Evolutionary conservation across 2,797 vertebrate species (phyloP).

Genomic region (Crypturellus tataupa): DNA sequence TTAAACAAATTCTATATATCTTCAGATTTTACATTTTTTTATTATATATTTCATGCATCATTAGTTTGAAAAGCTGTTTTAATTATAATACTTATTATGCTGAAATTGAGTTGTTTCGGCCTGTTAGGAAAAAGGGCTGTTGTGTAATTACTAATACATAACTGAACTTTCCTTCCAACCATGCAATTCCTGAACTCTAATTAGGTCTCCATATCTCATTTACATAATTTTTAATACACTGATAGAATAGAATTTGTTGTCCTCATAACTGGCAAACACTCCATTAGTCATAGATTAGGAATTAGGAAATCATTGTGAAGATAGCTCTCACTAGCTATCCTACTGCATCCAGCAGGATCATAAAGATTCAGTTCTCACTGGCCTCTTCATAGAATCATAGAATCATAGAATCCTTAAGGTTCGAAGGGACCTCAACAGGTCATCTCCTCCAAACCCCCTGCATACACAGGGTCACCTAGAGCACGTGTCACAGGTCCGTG

Average conservation of each 20-base stretch:
- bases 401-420: no score
- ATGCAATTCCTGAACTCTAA: conserved; percentile 25
- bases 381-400: neutral
- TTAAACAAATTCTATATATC: conserved; percentile 15
- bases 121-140: conserved; percentile 12
- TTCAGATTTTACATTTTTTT: conserved; percentile 27
- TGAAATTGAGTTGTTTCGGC: conserved; percentile 50
- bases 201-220: conserved; percentile 36
- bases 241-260: conserved; percentile 12
- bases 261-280: neutral
- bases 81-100: conserved; percentile 53
- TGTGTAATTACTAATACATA: conserved; percentile 44
- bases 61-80: conserved; percentile 57
- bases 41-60: conserved; percentile 12
- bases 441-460: no score
- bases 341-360: neutral
- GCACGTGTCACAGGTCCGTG: no score
- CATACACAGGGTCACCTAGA: no score
- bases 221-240: conserved; percentile 39
- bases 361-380: neutral
- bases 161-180: conserved; percentile 51
- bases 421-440: no score
- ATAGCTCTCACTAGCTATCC: neutral
- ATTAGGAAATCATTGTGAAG: neutral
- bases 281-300: neutral